Base-by-base conservation (phyloP, 2,113 vertebrate species). In the Cavia aperea region DNA sequence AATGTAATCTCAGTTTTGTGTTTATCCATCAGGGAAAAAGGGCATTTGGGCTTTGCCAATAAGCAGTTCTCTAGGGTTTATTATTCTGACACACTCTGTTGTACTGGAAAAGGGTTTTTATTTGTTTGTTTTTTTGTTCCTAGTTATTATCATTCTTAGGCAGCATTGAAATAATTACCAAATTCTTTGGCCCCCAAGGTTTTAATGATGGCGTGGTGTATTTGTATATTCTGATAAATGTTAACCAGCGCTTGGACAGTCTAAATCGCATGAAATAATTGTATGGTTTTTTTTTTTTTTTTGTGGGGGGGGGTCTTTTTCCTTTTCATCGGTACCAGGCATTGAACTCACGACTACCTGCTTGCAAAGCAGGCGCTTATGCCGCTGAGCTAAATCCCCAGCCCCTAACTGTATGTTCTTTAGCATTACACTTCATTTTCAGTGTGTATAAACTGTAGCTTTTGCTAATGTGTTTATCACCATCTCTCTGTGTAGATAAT, bases 1-100 rank as follows among this genome's bases (percentile, higher is more conserved):
- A 89, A 90, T 95, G 51, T 90, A 95, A 96, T 23, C 21, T 83
- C 15, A 93, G 9, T 23, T 86, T 16, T 87, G 15, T 89, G 31
- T 33, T 56, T 90, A 68, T 86, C 36, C 87, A 21, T 66, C 63
- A 79, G 24, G 89, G 46, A 77, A 68, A 62, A 56, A 8, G 14
- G 19, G 11, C 15, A 36, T 5, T 13, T 75, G 6, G 77, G 65
- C 60, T 46, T 90, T 68, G 46, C 19, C 56, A 12, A 0, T 31
- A 89, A 87, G 31, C 72, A 16, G 26, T 81, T 46, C 81, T 84
- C 56, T 82, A 39, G 29, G 36, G 6, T 93, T 29, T 16, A 82
- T 29, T 16, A 82, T 90, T 86, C 36, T 86, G 26, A 90, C 51
- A n/a, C 54, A 72, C 33, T 63, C 33, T 63, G 1, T 54, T 56